Conservation (phyloP, 2,797 vertebrate species). For the Bradypodion ventrale region DNA sequence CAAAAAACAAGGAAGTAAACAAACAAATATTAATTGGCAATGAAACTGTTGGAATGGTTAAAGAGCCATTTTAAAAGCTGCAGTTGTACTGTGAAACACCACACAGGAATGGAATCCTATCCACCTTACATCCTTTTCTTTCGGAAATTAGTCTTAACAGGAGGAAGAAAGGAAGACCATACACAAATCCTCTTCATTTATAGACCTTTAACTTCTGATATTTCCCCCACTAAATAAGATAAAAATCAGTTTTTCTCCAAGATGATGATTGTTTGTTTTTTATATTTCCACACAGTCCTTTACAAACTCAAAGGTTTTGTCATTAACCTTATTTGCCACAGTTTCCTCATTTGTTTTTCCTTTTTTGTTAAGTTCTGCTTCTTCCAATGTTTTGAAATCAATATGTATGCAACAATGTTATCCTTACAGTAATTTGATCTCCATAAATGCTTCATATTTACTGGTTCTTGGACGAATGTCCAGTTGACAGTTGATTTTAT, state of each 20-base stretch:
- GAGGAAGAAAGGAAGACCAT: not conserved
- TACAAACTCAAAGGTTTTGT: not conserved
- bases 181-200: not conserved
- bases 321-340: not conserved
- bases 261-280: not conserved
- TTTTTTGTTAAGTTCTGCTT: constrained; percentile 11
- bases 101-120: not conserved
- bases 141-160: not conserved
- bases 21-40: no score
- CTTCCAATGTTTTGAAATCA: constrained; percentile 22
- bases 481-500: not conserved
- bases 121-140: no score
- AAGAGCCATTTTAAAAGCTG: no score
- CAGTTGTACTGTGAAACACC: no score
- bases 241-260: not conserved
- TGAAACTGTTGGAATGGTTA: no score
- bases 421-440: not conserved
- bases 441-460: not conserved
- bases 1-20: no score
- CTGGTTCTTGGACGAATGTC: not conserved
- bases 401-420: not conserved
- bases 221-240: no score
- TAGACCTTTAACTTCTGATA: not conserved
- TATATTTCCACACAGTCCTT: not conserved
- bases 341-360: not conserved